Evolutionary conservation across 2,113 vertebrate genomes (phyloP), one percentile per base, ranked within the genome.

Genomic region (Empidonax traillii): DNA sequence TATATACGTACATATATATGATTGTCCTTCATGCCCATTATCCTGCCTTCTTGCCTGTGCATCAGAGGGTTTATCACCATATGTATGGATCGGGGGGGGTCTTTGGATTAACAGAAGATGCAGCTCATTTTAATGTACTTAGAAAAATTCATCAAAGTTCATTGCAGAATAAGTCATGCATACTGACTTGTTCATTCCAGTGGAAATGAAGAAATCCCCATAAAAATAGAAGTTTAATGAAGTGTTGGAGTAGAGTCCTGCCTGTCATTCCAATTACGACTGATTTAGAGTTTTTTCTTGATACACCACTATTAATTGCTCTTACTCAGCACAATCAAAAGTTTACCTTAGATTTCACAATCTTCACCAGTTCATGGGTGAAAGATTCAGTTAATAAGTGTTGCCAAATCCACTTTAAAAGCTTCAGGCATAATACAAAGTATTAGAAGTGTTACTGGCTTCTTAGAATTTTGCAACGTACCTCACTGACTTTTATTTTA

Each of bases 71-170:
- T 98, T 98, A 98, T 98, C 97, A 2, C 83, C 89, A 80, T 90
- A 96, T 92, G 91, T 96, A 95, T 87, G 81, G 53, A 75, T 12
- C 35, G 24, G 17, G 37, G 51, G 51, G 69, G 35, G 83, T 94
- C 94, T 97, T 78, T 27, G 90, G 95, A 98, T 98, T 98, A 97
- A 97, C 93, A 96, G 95, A 98, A 95, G 96, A 97, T 97, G 97
- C 96, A 98, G 97, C 95, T 98, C 97, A 97, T 97, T 98, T 98
- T 97, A 98, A 98, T 97, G 94, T 96, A 98, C 98, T 98, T 98
- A 97, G 95, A 97, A 98, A 98, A 98, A 98, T 97, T 98, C 97
- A 98, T 98, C 98, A 98, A 98, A 98, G 98, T 98, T 98, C 98
- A 98, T 93, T 97, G 93, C 95, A 95, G 97, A 98, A 93, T 96